Evolutionary conservation across 2,797 vertebrate genomes (phyloP), one percentile per base, ranked within the genome.

Genomic region (Picus viridis): DNA sequence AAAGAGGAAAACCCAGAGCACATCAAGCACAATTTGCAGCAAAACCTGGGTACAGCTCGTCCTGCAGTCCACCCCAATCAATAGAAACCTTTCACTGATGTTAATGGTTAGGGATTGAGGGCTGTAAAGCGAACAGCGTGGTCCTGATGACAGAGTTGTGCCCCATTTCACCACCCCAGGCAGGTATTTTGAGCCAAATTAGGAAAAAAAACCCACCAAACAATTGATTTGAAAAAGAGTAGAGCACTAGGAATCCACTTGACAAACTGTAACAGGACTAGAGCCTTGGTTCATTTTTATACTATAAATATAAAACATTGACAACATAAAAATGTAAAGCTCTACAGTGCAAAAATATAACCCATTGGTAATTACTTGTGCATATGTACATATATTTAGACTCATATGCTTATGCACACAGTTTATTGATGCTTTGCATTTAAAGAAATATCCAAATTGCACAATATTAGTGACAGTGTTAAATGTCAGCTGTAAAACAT

Each of bases 11-110:
- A 81, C 12, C 9, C 63, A 86, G 67, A 92, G n/a, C 64, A 63
- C 41, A 65, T 92, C 59, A 83, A 81, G 72, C 47, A 83, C 53
- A 63, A 83, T 95, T 92, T 92, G 43, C 70, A 84, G 14, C 53
- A 47, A 57, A 29, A 75, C 68, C 57, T 30, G 57, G 59, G 29
- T 83, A 45, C 59, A 16, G 23, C 70, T 72, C 63, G n/a, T 86
- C 89, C 67, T 83, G 56, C 88, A 62, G 34, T 43, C 67, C 62
- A 5, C 41, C 72, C 58, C 53, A 78, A 81, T 84, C 86, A 90
- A 78, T 92, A 70, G 49, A 75, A 88, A 6, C 43, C 36, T 76
- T 92, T 90, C 73, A 16, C 26, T 83, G 77, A 34, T 59, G 45
- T 67, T 91, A 82, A 78, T 63, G 47, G 59, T 53, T 63, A 59